phyloP scores from a whole-genome alignment of 2,113 vertebrate species.

The Circaetus cinerascens region DNA sequence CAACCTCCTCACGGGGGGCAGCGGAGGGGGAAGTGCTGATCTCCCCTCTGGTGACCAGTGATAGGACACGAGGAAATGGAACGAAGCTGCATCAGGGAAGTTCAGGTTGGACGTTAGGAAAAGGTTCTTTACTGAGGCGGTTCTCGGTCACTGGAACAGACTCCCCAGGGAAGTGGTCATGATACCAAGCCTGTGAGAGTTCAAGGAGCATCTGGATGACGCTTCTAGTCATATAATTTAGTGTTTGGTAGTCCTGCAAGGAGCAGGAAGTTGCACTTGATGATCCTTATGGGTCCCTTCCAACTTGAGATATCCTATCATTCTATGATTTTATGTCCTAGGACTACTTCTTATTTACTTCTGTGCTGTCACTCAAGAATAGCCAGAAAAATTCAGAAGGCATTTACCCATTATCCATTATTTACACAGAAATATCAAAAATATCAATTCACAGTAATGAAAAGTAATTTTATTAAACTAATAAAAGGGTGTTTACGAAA shows the following conservation, averaged over 20 bases:
- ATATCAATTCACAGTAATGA: not conserved
- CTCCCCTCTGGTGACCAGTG: not conserved
- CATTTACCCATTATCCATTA: not conserved
- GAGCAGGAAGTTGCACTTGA: not conserved
- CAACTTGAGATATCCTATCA: not conserved
- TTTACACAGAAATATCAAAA: not conserved
- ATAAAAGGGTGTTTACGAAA: not conserved
- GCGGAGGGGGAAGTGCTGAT: not conserved
- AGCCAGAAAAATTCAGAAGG: not conserved
- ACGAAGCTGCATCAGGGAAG: not conserved
- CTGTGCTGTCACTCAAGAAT: not conserved
- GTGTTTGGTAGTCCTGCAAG: not conserved
- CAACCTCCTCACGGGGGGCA: not conserved
- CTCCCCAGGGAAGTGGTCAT: not conserved
- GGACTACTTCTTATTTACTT: not conserved
- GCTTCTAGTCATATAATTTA: not conserved
- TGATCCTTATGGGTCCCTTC: not conserved
- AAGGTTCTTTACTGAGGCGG: not conserved
- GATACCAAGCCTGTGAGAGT: too few relatives aligned
- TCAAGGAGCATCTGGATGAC: accelerated
- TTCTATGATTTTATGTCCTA: not conserved
- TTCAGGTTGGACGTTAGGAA: not conserved
- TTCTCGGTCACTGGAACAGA: not conserved
- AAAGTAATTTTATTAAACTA: not conserved
- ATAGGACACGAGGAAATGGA: not conserved